Percentiles rank a stretch among this genome's conserved stretches.
Evolutionary conservation across 2,888 invertebrate species (phyloP).

Genomic region (Cheilosia vulpina): DNA sequence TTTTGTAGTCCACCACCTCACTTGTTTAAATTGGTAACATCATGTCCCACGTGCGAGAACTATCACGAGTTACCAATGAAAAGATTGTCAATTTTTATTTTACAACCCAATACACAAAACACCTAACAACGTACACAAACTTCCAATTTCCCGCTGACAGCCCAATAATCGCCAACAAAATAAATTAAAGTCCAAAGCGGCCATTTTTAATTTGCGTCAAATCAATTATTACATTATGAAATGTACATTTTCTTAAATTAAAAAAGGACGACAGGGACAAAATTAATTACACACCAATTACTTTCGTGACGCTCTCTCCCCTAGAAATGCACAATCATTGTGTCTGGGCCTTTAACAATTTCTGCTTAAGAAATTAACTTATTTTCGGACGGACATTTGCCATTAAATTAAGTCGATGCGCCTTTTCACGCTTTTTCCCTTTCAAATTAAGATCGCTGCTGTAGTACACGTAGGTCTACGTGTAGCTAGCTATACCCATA

Average conservation of each 20-base stretch:
- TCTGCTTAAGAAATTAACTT: conserved; percentile 36
- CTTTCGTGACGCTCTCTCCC: conserved; percentile 17
- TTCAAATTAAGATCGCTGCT: neutral
- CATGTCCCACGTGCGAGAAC: no score
- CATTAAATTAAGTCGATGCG: conserved; percentile 39
- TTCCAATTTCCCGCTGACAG: neutral
- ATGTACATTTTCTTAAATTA: conserved; percentile 27
- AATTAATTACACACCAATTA: conserved; percentile 50
- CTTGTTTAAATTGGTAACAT: no score
- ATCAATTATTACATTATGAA: conserved; percentile 20
- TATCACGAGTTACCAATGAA: no score
- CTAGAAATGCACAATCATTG: conserved; percentile 26
- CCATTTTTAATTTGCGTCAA: conserved; percentile 9
- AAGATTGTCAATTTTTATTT: no score
- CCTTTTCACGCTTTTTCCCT: conserved; percentile 8
- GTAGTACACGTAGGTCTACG: neutral
- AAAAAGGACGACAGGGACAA: conserved; percentile 23
- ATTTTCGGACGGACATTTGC: conserved; percentile 19
- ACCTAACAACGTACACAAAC: neutral
- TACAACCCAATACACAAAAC: no score
- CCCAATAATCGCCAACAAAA: neutral
- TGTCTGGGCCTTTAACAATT: neutral
- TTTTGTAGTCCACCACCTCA: no score
- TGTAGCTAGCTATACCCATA: neutral
- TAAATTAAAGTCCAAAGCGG: neutral